A percentile compares a stretch with the other conserved stretches of the same genome.
Evolutionary conservation across 2,113 vertebrate genomes (phyloP).

Genomic region (Rhinoptilus africanus): DNA sequence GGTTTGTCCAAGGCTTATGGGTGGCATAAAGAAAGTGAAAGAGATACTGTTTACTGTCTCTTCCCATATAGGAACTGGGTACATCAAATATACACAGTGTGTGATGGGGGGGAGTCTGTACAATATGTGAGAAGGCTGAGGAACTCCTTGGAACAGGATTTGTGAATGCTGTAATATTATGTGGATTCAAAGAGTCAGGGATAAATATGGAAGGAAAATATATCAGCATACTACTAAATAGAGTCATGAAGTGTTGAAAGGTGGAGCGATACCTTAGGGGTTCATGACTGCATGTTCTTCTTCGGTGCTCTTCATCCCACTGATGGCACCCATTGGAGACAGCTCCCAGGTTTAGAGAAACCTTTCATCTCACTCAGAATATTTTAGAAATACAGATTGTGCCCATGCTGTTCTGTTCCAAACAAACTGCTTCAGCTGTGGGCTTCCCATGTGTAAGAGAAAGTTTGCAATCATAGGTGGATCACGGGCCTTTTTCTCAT

Average conservation of each 20-base stretch:
- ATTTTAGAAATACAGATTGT: background rate
- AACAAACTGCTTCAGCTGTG: background rate
- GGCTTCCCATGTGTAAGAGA: background rate
- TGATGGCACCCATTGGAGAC: background rate
- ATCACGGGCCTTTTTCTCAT: background rate
- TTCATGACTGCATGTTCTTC: background rate
- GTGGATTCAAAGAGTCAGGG: background rate
- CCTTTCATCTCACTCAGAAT: background rate
- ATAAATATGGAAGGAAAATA: background rate
- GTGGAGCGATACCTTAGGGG: background rate
- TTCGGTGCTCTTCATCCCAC: background rate
- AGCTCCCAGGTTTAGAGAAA: background rate
- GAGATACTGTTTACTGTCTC: background rate
- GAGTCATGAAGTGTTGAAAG: background rate
- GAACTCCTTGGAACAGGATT: background rate
- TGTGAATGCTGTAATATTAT: background rate
- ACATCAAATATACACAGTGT: background rate
- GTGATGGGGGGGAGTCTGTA: background rate
- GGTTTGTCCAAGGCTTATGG: background rate
- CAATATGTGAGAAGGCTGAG: background rate
- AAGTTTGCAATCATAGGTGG: background rate
- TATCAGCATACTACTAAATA: background rate
- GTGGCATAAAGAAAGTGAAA: background rate
- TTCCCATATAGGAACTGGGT: background rate
- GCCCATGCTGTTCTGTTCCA: background rate